Conservation (phyloP, 2,797 vertebrate genomes). For the Uromys caudimaculatus region DNA sequence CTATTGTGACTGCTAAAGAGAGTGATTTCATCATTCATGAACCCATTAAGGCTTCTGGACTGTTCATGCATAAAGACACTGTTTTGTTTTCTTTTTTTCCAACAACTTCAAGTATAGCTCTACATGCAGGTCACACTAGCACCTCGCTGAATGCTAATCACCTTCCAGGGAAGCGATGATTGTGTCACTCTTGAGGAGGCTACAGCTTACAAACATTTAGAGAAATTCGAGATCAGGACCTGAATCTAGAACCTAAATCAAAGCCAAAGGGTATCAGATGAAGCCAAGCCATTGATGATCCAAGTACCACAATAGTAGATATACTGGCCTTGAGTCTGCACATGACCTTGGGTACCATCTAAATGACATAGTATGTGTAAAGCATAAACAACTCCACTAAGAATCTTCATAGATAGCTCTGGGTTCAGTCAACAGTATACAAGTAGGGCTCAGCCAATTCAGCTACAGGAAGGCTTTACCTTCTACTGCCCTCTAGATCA, state of each 20-base stretch:
- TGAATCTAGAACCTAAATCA: not conserved
- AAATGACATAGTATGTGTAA: not conserved
- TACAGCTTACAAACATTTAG: not conserved
- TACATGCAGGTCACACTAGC: not conserved
- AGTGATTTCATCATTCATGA: not conserved
- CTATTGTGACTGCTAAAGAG: not conserved
- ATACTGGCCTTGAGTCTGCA: accelerated
- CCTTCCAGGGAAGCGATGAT: not conserved
- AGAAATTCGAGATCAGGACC: not conserved
- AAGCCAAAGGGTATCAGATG: not conserved
- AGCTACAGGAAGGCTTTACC: accelerated
- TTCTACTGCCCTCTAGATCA: not conserved
- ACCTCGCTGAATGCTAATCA: not conserved
- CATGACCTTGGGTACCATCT: accelerated
- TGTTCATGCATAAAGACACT: accelerated
- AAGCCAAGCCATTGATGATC: not conserved
- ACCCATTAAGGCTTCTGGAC: not conserved
- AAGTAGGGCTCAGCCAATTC: not conserved
- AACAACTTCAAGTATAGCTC: not conserved
- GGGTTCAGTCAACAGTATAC: too few species aligned
- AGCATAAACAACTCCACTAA: not conserved
- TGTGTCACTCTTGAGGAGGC: not conserved
- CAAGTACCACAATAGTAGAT: not conserved
- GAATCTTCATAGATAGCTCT: not conserved
- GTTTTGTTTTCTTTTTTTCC: not conserved